These are phyloP conservation scores for Eupithecia abbreviata DNA, from an alignment of 2,888 invertebrate genomes.

Conservation along the genomic window DNA sequence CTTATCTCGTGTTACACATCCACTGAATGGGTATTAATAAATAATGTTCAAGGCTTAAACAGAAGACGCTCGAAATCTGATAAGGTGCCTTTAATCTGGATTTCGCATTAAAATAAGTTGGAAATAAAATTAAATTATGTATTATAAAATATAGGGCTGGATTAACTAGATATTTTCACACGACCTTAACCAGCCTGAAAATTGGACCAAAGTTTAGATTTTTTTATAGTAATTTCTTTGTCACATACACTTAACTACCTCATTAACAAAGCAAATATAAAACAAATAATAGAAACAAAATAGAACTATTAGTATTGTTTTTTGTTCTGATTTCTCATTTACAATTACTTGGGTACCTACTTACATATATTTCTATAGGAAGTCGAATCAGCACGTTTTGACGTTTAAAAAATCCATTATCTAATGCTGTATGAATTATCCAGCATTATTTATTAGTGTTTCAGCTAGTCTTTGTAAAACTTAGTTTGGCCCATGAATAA, in stretches of 20 bases:
- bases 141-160: background rate
- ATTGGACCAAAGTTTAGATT: no score
- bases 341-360: no score
- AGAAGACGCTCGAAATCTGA: background rate
- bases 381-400: no score
- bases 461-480: background rate
- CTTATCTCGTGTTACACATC: constrained; percentile 1
- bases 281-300: no score
- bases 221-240: no score
- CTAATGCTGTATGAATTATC: background rate
- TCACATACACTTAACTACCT: no score
- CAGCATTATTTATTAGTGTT: background rate
- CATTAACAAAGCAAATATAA: no score
- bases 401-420: background rate
- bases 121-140: background rate
- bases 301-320: no score
- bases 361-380: no score
- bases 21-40: background rate
- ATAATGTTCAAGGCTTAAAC: background rate
- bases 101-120: background rate
- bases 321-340: no score
- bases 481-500: background rate
- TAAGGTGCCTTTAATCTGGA: background rate
- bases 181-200: background rate
- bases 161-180: background rate